Base-by-base conservation (phyloP, 35 echinoderm and acorn worm species). In the Diadema setosum region DNA sequence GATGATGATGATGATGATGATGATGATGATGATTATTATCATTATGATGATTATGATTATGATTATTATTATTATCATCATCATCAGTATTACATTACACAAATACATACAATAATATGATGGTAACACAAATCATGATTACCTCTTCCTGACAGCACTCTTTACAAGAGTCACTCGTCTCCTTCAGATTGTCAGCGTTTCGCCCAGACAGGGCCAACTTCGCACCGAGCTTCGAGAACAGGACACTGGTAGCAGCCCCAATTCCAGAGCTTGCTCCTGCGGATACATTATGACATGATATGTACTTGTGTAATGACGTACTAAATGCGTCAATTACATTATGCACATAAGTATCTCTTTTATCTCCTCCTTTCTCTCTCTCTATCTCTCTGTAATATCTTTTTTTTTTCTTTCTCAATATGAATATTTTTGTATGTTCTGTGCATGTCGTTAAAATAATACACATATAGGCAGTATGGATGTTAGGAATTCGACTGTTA, bases 251-350 rank as follows among this genome's bases (percentile, higher is more conserved):
- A 30, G 92, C 92, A 67, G 92, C 92, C 6, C 96, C 96, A 81
- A 98, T 98, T 6, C 96, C 96, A 42, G 96, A 98, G 46, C 96
- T 98, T n/a, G 96, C 96, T 73, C 96, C 96, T 98, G 45, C n/a
- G 80, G 14, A 82, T 11, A 41, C 12, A 39, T 7, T 45, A 27
- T 23, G n/a, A 61, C 4, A 29, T 85, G 40, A 81, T 14, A 45
- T 70, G 65, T 14, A 11, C 9, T 18, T 70, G 15, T 12, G 9
- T 14, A 14, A 11, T 18, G 8, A 36, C 5, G 31, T 11, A 8
- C 26, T 12, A 21, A 7, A 80, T 6, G 5, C 9, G 5, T 12
- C 31, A 16, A 14, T 9, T 27, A 14, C 9, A 9, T 70, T 9
- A 14, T 11, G 11, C 8, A 30, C 9, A 70, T 14, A 30, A 11